Conservation (phyloP, 2,888 invertebrate species). For the Ligdia adustata region DNA sequence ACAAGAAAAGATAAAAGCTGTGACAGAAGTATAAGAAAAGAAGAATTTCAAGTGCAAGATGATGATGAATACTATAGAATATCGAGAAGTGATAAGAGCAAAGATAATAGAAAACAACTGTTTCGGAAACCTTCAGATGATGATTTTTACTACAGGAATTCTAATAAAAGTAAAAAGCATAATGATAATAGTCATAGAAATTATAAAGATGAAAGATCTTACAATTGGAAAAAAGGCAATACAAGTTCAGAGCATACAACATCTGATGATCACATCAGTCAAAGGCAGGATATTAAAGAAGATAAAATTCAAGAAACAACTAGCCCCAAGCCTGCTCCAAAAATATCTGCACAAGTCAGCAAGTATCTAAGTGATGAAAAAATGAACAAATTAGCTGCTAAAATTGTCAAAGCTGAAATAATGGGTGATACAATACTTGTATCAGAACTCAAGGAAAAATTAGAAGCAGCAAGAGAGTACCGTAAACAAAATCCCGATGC, state of each 20-base stretch:
- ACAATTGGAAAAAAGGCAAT: slow-evolving; percentile 53
- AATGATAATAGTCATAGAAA: slow-evolving; percentile 25
- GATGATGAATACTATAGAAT: slow-evolving; percentile 12
- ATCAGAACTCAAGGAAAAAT: slow-evolving; percentile 87
- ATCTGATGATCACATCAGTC: not conserved
- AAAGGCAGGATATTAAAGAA: slow-evolving; percentile 8
- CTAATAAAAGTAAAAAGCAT: slow-evolving; percentile 6
- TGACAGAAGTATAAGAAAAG: slow-evolving; percentile 4
- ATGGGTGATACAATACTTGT: slow-evolving; percentile 91
- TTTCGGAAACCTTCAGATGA: slow-evolving; percentile 20
- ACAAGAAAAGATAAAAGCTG: slow-evolving; percentile 28
- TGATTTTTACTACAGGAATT: slow-evolving; percentile 26
- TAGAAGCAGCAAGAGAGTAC: slow-evolving; percentile 87
- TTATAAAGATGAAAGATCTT: slow-evolving; percentile 35
- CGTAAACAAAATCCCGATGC: slow-evolving; percentile 70
- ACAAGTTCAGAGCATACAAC: slow-evolving; percentile 11
- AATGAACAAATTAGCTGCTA: slow-evolving; percentile 95
- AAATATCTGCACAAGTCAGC: slow-evolving; percentile 33
- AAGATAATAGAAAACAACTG: not conserved
- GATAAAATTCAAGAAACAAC: slow-evolving; percentile 13
- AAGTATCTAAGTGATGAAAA: slow-evolving; percentile 89
- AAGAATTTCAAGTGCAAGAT: no score
- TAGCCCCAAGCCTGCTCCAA: slow-evolving; percentile 10
- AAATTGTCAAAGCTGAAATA: slow-evolving; percentile 96
- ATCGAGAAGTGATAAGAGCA: slow-evolving; percentile 3